These are phyloP conservation scores for Brachycybe producta DNA, from an alignment of 2,888 invertebrate species.

Conservation along the genomic window DNA sequence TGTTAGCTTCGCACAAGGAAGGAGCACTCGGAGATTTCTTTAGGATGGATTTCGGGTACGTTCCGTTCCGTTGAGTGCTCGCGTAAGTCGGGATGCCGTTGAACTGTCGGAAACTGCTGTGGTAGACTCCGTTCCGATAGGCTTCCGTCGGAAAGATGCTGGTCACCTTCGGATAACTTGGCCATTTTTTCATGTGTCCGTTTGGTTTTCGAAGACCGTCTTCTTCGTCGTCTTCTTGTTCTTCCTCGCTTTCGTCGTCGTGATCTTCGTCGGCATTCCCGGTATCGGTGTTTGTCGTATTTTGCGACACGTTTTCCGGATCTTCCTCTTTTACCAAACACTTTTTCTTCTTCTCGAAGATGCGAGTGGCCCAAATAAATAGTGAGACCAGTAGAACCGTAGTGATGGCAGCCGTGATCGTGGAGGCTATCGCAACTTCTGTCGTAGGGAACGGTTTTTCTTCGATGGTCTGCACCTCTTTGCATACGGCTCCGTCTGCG, in stretches of 20 bases:
- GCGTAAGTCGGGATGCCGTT: constrained; percentile 14
- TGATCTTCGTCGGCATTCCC: constrained; percentile 4
- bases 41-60: constrained; percentile 17
- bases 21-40: constrained; percentile 18
- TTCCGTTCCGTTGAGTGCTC: constrained; percentile 10
- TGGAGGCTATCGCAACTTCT: constrained; percentile 24
- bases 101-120: constrained; percentile 10
- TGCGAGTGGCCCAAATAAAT: constrained; percentile 2
- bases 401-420: constrained; percentile 23
- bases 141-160: constrained; percentile 11
- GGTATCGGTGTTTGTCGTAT: constrained; percentile 8
- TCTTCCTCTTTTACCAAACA: constrained; percentile 1
- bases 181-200: constrained; percentile 3
- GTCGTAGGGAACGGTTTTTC: constrained; percentile 20
- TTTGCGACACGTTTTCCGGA: constrained; percentile 11
- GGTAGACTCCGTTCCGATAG: constrained; percentile 11
- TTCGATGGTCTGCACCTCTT: constrained; percentile 20
- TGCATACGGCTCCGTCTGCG: constrained; percentile 11
- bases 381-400: constrained; percentile 14
- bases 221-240: constrained; percentile 8
- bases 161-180: constrained; percentile 2
- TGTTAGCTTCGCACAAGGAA: constrained; percentile 12
- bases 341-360: constrained; percentile 6
- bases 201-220: neutral
- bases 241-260: constrained; percentile 5